Conservation (phyloP, 2,888 invertebrate species). For the Chouioia cunea region DNA sequence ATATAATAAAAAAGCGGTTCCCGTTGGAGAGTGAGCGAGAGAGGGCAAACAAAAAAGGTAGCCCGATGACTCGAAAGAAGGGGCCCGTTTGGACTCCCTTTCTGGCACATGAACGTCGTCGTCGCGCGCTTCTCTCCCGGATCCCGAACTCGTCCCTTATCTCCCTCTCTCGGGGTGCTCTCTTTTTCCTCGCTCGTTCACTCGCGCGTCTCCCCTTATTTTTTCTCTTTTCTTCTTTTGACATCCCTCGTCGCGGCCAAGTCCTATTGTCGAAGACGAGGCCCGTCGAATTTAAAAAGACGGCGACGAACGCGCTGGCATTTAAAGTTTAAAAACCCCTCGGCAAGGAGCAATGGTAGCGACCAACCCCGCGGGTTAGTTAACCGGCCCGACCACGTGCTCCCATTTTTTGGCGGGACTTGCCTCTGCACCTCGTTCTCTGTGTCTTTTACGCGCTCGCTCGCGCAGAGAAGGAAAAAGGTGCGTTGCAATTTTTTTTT, state of each 20-base stretch:
- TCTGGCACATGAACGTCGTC: no score
- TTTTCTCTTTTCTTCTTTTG: slow-evolving; percentile 7
- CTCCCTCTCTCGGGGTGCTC: slow-evolving; percentile 7
- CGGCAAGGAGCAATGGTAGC: slow-evolving; percentile 9
- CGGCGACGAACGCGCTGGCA: slow-evolving; percentile 51
- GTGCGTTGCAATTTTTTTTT: slow-evolving; percentile 39
- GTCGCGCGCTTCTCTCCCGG: slow-evolving; percentile 4
- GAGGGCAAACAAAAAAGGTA: neutral
- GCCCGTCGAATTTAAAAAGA: slow-evolving; percentile 46
- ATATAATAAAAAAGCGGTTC: neutral
- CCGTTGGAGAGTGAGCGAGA: neutral
- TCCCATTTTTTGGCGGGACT: slow-evolving; percentile 36
- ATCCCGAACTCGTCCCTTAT: slow-evolving; percentile 29
- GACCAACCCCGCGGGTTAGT: slow-evolving; percentile 10
- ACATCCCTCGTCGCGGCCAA: slow-evolving; percentile 19
- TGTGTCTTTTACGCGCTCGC: slow-evolving; percentile 14
- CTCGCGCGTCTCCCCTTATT: neutral
- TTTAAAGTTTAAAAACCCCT: slow-evolving; percentile 60
- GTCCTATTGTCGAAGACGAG: slow-evolving; percentile 9
- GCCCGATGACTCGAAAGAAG: slow-evolving; percentile 27
- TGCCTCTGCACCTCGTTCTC: neutral
- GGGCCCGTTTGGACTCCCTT: slow-evolving; percentile 19
- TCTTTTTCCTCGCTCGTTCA: neutral
- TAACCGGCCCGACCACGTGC: slow-evolving; percentile 44
- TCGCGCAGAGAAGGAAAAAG: slow-evolving; percentile 8